phyloP scores from a whole-genome alignment of 2,888 invertebrate genomes.

The Pollenia amentaria region DNA sequence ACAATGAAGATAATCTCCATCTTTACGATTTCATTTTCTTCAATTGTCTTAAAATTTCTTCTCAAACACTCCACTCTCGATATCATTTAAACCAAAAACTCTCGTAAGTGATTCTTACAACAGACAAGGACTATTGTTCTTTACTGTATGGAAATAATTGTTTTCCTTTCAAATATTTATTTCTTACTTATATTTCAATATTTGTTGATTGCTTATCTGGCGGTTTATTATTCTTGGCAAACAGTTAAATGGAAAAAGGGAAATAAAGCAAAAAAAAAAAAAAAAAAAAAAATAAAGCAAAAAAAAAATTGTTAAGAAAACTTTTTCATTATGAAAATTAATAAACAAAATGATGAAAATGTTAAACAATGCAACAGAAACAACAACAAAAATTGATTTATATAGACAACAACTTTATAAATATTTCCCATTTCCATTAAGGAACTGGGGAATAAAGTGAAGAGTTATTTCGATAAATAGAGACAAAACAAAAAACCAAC shows the following conservation, averaged over 20 bases:
- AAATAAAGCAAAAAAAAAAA: not conserved
- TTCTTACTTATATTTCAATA: slow-evolving; percentile 72
- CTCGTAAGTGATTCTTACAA: not conserved
- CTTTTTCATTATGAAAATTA: slow-evolving; percentile 81
- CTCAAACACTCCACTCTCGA: not conserved
- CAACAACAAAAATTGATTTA: slow-evolving; percentile 16
- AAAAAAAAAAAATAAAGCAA: not conserved
- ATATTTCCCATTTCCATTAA: slow-evolving; percentile 34
- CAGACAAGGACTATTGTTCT: not conserved
- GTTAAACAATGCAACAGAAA: slow-evolving; percentile 73
- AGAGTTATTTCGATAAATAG: slow-evolving; percentile 42
- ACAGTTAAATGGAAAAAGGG: slow-evolving; percentile 35
- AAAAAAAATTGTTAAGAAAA: slow-evolving; percentile 70
- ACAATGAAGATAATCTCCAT: no score
- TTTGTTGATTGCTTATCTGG: slow-evolving; percentile 72
- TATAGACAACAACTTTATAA: slow-evolving; percentile 43
- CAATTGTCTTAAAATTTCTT: no score
- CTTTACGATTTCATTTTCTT: slow-evolving; percentile 4
- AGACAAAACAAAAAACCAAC: slow-evolving; percentile 10
- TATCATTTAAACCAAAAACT: not conserved
- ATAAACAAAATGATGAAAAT: slow-evolving; percentile 75
- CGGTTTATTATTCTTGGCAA: slow-evolving; percentile 49
- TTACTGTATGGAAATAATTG: slow-evolving; percentile 34
- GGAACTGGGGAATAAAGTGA: slow-evolving; percentile 19
- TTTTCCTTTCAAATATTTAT: slow-evolving; percentile 64